Evolutionary conservation across 1,140 invertebrate species (phyloP), one percentile per base, ranked within the genome.

Genomic region (Drosophila cardini): DNA sequence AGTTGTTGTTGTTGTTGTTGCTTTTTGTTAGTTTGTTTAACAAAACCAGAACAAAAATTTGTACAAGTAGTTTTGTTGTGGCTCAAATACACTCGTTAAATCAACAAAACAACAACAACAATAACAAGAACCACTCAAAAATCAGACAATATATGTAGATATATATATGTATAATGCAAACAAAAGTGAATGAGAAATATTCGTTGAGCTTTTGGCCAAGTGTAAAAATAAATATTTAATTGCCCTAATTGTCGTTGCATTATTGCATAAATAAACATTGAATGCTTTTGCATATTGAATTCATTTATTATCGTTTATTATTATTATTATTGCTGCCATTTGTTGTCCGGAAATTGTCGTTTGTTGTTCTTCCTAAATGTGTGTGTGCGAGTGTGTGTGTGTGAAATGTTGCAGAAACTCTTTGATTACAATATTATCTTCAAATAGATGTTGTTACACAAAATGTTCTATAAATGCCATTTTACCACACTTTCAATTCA

Each of bases 201-300:
- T 52, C 46, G 21, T 64, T 11, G 38, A 43, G 56, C 21, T 52
- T 38, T 56, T 55, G 60, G 60, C 57, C 72, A 64, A 75, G 76
- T 78, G 74, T 79, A 77, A 79, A 79, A 79, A 79, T 79, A 79
- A 79, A 79, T 79, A 79, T 79, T 79, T 79, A 77, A 79, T 79
- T 79, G 77, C 48, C 77, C 74, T 79, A 79, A 79, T 79, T 79
- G 77, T 73, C 74, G 45, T 77, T 73, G 73, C 69, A 77, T 76
- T 79, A 78, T 79, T 73, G 69, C 74, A 79, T 79, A 79, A 77
- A 79, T 77, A 79, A 79, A 79, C 63, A 76, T 56, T 71, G 48
- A 75, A 58, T 61, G 40, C 58, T 64, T 76, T 61, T 75, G 72
- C 76, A 78, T 75, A 70, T 78, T 64, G 55, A 64, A 70, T 65